phyloP scores from a whole-genome alignment of 2,888 invertebrate genomes.

The Sminthurinus aureus region DNA sequence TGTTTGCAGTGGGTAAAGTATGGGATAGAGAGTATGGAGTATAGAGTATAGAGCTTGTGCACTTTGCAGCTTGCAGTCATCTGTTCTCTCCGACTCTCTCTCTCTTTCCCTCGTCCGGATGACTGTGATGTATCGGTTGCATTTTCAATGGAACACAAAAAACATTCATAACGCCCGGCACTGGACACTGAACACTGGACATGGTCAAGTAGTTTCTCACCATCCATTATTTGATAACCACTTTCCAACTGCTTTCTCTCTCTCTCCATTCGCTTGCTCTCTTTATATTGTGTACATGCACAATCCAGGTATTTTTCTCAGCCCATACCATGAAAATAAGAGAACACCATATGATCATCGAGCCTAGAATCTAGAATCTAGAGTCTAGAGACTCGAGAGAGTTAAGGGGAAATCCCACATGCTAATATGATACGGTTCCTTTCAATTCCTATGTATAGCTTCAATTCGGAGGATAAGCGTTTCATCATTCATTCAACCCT shows the following conservation, averaged over 20 bases:
- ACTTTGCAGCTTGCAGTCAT: slow-evolving; percentile 37
- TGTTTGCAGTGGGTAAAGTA: not conserved
- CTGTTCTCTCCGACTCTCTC: slow-evolving; percentile 35
- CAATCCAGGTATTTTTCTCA: not conserved
- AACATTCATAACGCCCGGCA: slow-evolving; percentile 21
- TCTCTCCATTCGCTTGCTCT: slow-evolving; percentile 22
- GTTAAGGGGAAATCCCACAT: not conserved
- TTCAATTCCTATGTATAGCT: not conserved
- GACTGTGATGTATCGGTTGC: slow-evolving; percentile 53
- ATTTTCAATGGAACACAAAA: slow-evolving; percentile 42
- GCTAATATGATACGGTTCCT: not conserved
- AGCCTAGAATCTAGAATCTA: too few species aligned
- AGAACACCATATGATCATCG: not conserved
- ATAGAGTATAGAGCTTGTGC: not conserved
- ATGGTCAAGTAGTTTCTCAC: slow-evolving; percentile 40
- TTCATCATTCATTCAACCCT: slow-evolving; percentile 32
- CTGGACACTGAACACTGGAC: slow-evolving; percentile 9
- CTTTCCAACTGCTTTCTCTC: slow-evolving; percentile 32
- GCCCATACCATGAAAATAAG: not conserved
- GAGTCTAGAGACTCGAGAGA: too few species aligned
- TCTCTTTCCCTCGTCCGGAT: slow-evolving; percentile 22
- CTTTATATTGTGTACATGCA: not conserved
- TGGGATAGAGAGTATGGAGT: too few species aligned
- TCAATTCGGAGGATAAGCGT: slow-evolving; percentile 20
- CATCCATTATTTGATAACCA: slow-evolving; percentile 12